Evolutionary conservation across 2,797 vertebrate species (phyloP), one percentile per base, ranked within the genome.

Genomic region (Protonibea diacanthus): DNA sequence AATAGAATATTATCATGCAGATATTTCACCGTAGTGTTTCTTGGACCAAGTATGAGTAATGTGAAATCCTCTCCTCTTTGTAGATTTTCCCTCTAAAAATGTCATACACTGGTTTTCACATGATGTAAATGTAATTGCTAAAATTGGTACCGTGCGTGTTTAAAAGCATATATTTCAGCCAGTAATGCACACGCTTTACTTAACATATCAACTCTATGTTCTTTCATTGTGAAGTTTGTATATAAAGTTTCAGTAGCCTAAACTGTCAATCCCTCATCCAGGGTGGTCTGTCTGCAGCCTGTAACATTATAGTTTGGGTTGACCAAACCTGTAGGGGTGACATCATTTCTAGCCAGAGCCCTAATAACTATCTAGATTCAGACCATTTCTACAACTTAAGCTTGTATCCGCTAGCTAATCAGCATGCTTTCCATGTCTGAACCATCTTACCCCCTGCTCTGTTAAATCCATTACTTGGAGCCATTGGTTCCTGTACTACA

Each of bases 1-100:
- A 92, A 93, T 81, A 71, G 13, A 81, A 82, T 81, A 86, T 91
- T 87, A 85, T 92, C 58, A 70, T 88, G 80, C 81, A 86, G 81
- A 83, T 84, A 88, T 91, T 92, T 91, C 68, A 83, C 53, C 38
- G 10, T 66, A 90, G 89, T 90, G 76, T 85, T 79, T 90, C 64
- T 92, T 92, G 88, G 89, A 89, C 45, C 56, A 27, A 40, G 76
- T 47, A 42, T 60, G 38, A 70, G 71, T 85, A 87, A 90, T 90
- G 67, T 74, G 73, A 92, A 88, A 87, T 90, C 71, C 75, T 84
- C 78, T 67, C 66, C 42, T 68, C 76, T 79, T 78, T 81, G 58
- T 80, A 79, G 71, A 73, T 78, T 66, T 76, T 61, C 51, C 70
- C 75, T 65, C 74, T 88, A 59, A 83, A 78, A 76, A 76, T 85